Evolutionary conservation across 2,888 invertebrate species (phyloP).

Genomic region (Ceraclea dissimilis): DNA sequence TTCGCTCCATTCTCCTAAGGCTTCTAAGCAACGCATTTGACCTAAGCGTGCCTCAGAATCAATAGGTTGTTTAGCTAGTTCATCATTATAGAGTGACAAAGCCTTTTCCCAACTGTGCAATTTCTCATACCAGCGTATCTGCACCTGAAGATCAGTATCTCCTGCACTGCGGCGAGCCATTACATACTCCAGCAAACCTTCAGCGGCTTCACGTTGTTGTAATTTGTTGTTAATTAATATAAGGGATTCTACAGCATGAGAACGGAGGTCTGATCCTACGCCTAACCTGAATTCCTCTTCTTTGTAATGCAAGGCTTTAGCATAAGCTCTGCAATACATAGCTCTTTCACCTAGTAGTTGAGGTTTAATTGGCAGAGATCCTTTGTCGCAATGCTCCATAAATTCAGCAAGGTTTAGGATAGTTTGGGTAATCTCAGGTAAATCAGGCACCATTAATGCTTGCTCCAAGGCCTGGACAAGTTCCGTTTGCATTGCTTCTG

Average conservation of each 20-base stretch:
- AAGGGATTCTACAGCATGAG: conserved; percentile 85
- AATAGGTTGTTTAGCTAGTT: conserved; percentile 54
- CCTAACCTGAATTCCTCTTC: conserved; percentile 89
- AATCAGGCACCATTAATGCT: conserved; percentile 85
- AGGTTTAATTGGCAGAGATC: conserved; percentile 83
- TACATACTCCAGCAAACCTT: conserved; percentile 84
- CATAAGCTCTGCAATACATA: conserved; percentile 81
- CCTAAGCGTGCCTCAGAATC: conserved; percentile 82
- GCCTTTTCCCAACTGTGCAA: conserved; percentile 99
- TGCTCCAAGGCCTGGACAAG: conserved; percentile 80
- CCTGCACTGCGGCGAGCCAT: conserved; percentile 70
- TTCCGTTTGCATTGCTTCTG: conserved; percentile 71
- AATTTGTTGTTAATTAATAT: conserved; percentile 97
- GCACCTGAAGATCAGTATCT: conserved; percentile 52
- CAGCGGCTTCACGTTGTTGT: conserved; percentile 96
- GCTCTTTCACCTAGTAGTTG: conserved; percentile 86
- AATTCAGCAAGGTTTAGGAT: conserved; percentile 97
- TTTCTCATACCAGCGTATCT: conserved; percentile 98
- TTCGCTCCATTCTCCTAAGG: conserved; percentile 92
- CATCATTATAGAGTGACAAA: conserved; percentile 74
- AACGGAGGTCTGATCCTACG: conserved; percentile 70
- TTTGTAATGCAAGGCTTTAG: conserved; percentile 57
- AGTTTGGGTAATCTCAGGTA: conserved; percentile 93
- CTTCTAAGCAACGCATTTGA: conserved; percentile 92
- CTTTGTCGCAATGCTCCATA: conserved; percentile 98